Base-by-base conservation (phyloP, 2,113 vertebrate genomes). In the Corvus hawaiiensis region DNA sequence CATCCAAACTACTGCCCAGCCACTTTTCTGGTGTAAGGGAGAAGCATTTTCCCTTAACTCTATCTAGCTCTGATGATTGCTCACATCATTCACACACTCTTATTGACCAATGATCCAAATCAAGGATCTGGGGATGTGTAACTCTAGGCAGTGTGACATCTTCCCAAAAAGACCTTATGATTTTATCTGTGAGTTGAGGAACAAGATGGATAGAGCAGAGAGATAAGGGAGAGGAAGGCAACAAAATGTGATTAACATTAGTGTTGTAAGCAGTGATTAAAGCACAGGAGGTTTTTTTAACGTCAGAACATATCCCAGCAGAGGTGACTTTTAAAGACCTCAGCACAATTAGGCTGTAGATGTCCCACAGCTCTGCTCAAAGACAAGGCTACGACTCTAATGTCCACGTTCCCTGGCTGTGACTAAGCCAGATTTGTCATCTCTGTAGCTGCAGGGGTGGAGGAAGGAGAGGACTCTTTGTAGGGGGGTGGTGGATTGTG, bases 401-500 rank as follows among this genome's bases (percentile, higher is more conserved):
- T 7, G 4, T n/a, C 77, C 41, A 30, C 3, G 0, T 66, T 79
- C 23, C n/a, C 63, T 44, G n/a, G 22, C 21, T 52, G 5, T 27
- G 61, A 39, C 43, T 52, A n/a, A 58, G 17, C 24, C 46, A 67
- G 52, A 39, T 75, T 59, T 81, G 16, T 16, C 4, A 2, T 15
- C 33, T 74, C 16, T 84, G 33, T 71, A 32, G 39, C 54, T 54
- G 67, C 55, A 71, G 73, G 43, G 51, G 41, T 7, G 16, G 66
- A 59, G 68, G 51, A 26, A 1, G 0, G 13, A 64, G 37, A 30
- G 22, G 23, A 6, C 21, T 12, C 30, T 64, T 26, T n/a, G 8
- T n/a, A 41, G 35, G 0, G 0, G 22, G 1, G 0, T 1, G 2
- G 20, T 9, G 22, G 11, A 44, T 20, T 33, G 55, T 1, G 4